phyloP scores from a whole-genome alignment of 2,888 invertebrate species.

The Philaethria dido region DNA sequence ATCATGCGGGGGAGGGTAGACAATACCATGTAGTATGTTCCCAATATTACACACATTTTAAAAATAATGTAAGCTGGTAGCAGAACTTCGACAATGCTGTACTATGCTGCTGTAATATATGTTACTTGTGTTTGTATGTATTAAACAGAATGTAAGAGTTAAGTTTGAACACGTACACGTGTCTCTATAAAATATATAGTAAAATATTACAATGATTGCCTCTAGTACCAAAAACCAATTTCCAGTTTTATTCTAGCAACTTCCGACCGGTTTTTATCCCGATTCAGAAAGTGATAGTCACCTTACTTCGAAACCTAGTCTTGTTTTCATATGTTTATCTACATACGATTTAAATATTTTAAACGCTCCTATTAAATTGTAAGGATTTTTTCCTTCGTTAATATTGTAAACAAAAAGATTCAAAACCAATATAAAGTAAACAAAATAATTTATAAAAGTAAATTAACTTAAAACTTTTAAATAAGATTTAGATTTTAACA shows the following conservation, averaged over 20 bases:
- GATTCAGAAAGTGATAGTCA: constrained; percentile 69
- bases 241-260: constrained; percentile 55
- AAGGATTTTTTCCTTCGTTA: constrained; percentile 21
- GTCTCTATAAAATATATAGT: not conserved
- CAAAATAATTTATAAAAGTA: not conserved
- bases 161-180: not conserved
- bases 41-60: too few species aligned
- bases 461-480: not conserved
- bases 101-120: too few species aligned
- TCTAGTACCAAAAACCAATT: constrained; percentile 14
- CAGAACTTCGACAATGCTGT: too few species aligned
- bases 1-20: too few species aligned
- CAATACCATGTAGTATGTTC: too few species aligned
- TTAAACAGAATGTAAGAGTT: too few species aligned
- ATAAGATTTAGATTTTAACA: not conserved
- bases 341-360: constrained; percentile 1
- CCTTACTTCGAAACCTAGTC: constrained; percentile 57
- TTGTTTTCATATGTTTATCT: constrained; percentile 45
- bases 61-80: too few species aligned
- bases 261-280: constrained; percentile 64
- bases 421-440: not conserved
- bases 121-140: too few species aligned
- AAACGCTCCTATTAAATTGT: constrained; percentile 20
- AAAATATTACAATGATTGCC: constrained; percentile 23
- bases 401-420: too few species aligned